phyloP scores from a whole-genome alignment of 2,888 invertebrate species.

The Cheilosia variabilis region DNA sequence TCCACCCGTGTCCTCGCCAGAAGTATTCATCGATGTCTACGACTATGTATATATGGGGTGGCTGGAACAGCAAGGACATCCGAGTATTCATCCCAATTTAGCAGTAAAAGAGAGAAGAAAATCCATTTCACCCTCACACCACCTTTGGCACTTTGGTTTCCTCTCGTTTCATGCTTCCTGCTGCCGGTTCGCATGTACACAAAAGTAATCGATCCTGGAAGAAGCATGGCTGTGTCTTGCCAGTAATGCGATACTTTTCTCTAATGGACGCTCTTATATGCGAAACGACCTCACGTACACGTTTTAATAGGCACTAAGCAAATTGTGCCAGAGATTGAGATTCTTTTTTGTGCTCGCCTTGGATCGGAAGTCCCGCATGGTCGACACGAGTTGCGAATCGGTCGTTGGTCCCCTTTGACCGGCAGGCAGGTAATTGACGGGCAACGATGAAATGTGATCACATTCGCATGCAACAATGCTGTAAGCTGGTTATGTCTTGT shows the following conservation, averaged over 20 bases:
- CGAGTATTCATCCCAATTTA: slow-evolving; percentile 73
- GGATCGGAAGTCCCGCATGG: slow-evolving; percentile 54
- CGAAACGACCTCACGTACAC: slow-evolving; percentile 74
- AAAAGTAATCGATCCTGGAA: slow-evolving; percentile 73
- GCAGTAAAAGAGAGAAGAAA: slow-evolving; percentile 35
- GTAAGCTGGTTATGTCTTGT: neutral
- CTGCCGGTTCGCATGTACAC: slow-evolving; percentile 57
- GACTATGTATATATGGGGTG: neutral
- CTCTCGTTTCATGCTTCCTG: slow-evolving; percentile 51
- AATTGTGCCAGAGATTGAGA: slow-evolving; percentile 75
- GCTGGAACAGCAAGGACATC: slow-evolving; percentile 59
- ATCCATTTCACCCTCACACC: slow-evolving; percentile 28
- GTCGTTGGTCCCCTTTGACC: slow-evolving; percentile 66
- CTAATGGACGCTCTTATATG: slow-evolving; percentile 76
- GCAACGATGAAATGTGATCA: slow-evolving; percentile 27
- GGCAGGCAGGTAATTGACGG: slow-evolving; percentile 64
- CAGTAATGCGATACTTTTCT: slow-evolving; percentile 74
- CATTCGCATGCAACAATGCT: slow-evolving; percentile 47
- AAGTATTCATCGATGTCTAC: slow-evolving; percentile 1
- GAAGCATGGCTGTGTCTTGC: slow-evolving; percentile 65
- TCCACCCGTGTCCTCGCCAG: neutral
- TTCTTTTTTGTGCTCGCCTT: slow-evolving; percentile 38
- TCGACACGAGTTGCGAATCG: slow-evolving; percentile 40
- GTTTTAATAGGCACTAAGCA: slow-evolving; percentile 76
- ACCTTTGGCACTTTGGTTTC: slow-evolving; percentile 51